Percentiles rank a stretch among this genome's conserved stretches.
Conservation (phyloP, 2,888 invertebrate genomes). For the Caenorhabditis zanzibari region DNA sequence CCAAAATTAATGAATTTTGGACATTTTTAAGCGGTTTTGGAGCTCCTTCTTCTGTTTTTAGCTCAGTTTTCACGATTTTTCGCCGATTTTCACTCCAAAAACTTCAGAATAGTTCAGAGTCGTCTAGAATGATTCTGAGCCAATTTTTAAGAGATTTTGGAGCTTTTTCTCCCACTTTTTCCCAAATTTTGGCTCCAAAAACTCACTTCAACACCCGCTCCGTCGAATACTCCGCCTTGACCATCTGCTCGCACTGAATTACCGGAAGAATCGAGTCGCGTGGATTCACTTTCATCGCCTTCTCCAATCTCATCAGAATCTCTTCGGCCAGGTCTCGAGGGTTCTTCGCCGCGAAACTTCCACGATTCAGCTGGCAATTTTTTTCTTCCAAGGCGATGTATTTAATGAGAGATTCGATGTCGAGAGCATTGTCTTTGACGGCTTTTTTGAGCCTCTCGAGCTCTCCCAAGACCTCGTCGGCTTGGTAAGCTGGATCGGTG, state of each 20-base stretch:
- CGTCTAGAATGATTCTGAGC: neutral
- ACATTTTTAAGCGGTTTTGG: neutral
- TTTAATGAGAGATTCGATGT: constrained; percentile 8
- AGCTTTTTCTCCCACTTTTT: constrained; percentile 28
- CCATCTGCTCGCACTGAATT: too few species aligned
- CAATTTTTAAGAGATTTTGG: neutral
- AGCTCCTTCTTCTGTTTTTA: neutral
- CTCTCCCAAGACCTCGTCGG: too few species aligned
- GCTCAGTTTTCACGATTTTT: neutral
- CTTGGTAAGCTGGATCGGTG: too few species aligned
- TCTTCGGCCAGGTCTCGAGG: too few species aligned
- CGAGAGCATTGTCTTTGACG: neutral
- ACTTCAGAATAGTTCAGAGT: neutral
- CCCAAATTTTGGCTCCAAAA: neutral
- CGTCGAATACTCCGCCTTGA: too few species aligned
- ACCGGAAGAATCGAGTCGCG: too few species aligned
- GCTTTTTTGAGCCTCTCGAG: too few species aligned
- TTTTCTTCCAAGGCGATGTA: constrained; percentile 33
- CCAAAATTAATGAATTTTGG: too few species aligned
- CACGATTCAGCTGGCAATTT: neutral
- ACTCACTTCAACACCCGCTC: too few species aligned
- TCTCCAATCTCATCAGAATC: too few species aligned
- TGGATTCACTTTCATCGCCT: too few species aligned
- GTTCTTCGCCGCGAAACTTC: neutral
- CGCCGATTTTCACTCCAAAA: neutral